phyloP scores from a whole-genome alignment of 64 coral and sea anemone species.

The Pocillopora damicornis region DNA sequence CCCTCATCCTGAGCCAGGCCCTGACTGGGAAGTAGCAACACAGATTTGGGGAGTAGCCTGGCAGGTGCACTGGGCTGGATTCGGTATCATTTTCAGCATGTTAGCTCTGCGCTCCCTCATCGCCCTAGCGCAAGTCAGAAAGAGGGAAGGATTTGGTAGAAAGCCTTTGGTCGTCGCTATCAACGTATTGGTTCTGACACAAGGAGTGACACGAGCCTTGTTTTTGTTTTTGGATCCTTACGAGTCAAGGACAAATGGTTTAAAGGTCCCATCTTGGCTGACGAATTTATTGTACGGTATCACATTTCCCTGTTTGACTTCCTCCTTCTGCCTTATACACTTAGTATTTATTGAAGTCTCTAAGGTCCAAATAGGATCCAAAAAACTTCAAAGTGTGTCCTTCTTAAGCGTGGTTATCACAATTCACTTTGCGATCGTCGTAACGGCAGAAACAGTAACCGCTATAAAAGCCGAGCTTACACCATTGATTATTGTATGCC shows the following conservation, averaged over 20 bases:
- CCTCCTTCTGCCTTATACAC: slow-evolving; percentile 57
- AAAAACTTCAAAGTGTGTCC: slow-evolving; percentile 30
- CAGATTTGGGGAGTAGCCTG: slow-evolving; percentile 42
- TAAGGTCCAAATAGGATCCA: slow-evolving; percentile 46
- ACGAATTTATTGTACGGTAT: slow-evolving; percentile 10
- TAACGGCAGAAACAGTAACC: neutral
- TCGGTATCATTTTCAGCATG: slow-evolving; percentile 33
- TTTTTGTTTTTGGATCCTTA: slow-evolving; percentile 25
- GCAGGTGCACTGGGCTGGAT: slow-evolving; percentile 36
- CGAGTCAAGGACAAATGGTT: neutral
- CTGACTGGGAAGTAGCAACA: slow-evolving; percentile 42
- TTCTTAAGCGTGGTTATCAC: slow-evolving; percentile 33
- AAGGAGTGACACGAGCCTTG: slow-evolving; percentile 23
- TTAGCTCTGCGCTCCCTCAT: slow-evolving; percentile 25
- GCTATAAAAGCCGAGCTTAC: neutral
- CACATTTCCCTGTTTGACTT: slow-evolving; percentile 58
- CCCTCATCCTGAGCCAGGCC: slow-evolving; percentile 32
- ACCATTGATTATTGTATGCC: slow-evolving; percentile 37
- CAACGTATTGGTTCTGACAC: slow-evolving; percentile 17
- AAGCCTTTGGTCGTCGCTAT: slow-evolving; percentile 43
- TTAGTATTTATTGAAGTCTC: slow-evolving; percentile 56
- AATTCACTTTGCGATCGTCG: slow-evolving; percentile 39
- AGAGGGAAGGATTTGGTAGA: slow-evolving; percentile 24
- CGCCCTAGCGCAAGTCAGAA: neutral
- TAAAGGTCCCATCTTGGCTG: slow-evolving; percentile 10